phyloP scores from a whole-genome alignment of 1,140 invertebrate genomes.

The Lordiphosa collinella region DNA sequence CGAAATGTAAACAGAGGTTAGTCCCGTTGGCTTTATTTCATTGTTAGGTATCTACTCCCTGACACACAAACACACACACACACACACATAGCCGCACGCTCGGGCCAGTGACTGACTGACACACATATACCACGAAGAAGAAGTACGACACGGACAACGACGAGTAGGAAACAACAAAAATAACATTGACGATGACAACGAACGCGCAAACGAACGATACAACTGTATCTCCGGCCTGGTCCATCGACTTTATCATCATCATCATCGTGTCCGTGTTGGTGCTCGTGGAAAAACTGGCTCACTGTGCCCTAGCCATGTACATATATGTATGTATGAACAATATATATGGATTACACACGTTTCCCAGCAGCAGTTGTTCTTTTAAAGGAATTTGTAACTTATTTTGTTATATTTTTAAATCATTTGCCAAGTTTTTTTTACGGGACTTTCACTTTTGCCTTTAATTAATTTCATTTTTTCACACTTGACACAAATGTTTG shows the following conservation, averaged over 20 bases:
- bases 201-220: conserved; percentile 45
- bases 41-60: conserved; percentile 63
- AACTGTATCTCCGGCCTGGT: conserved; percentile 65
- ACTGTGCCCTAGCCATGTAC: conserved; percentile 7
- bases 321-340: conserved; percentile 10
- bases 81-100: conserved; percentile 15
- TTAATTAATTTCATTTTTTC: too few relatives aligned
- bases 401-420: too few relatives aligned
- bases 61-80: conserved; percentile 31
- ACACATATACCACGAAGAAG: conserved; percentile 59
- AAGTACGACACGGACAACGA: conserved; percentile 35
- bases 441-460: too few relatives aligned
- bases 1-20: conserved; percentile 60
- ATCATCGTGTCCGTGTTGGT: conserved; percentile 54
- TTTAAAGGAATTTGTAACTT: too few relatives aligned
- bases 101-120: conserved; percentile 70
- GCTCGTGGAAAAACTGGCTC: conserved; percentile 2
- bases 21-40: conserved; percentile 37
- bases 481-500: too few relatives aligned
- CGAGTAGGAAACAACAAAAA: conserved; percentile 71
- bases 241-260: conserved; percentile 63
- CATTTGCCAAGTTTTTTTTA: too few relatives aligned
- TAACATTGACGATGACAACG: conserved; percentile 64
- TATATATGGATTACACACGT: too few relatives aligned
- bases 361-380: too few relatives aligned